These are phyloP conservation scores for Agrilus planipennis DNA, from an alignment of 1,140 invertebrate species.

Conservation along the genomic window DNA sequence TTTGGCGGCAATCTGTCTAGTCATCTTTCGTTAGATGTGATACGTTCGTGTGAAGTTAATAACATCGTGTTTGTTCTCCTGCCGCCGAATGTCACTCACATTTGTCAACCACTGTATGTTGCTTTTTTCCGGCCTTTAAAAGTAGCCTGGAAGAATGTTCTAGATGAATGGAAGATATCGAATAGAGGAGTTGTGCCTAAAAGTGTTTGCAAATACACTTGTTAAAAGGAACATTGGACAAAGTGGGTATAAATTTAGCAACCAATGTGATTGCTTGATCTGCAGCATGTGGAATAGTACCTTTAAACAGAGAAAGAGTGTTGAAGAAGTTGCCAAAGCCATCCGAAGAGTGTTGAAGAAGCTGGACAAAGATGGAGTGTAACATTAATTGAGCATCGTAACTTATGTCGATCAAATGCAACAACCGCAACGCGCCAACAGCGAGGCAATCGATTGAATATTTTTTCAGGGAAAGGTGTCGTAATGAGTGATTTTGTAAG, in stretches of 20 bases:
- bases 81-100: conserved; percentile 31
- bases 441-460: too few relatives aligned
- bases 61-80: conserved; percentile 14
- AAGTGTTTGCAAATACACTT: not conserved
- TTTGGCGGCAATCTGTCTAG: conserved; percentile 31
- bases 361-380: too few relatives aligned
- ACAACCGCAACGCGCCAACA: too few relatives aligned
- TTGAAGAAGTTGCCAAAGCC: not conserved
- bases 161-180: conserved; percentile 24
- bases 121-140: conserved; percentile 30
- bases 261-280: conserved; percentile 1
- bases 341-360: too few relatives aligned
- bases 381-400: too few relatives aligned
- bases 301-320: not conserved
- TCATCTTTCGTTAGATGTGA: conserved; percentile 26
- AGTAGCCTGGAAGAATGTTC: conserved; percentile 27
- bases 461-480: too few relatives aligned
- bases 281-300: not conserved
- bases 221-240: not conserved
- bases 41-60: conserved; percentile 16
- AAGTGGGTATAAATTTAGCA: not conserved
- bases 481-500: too few relatives aligned
- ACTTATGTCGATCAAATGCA: too few relatives aligned
- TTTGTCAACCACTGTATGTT: conserved; percentile 33
- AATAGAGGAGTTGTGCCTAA: conserved; percentile 10